Percentiles rank a stretch among this genome's conserved stretches.
Conservation (phyloP, 2,797 vertebrate species). For the Poecilia wingei region DNA sequence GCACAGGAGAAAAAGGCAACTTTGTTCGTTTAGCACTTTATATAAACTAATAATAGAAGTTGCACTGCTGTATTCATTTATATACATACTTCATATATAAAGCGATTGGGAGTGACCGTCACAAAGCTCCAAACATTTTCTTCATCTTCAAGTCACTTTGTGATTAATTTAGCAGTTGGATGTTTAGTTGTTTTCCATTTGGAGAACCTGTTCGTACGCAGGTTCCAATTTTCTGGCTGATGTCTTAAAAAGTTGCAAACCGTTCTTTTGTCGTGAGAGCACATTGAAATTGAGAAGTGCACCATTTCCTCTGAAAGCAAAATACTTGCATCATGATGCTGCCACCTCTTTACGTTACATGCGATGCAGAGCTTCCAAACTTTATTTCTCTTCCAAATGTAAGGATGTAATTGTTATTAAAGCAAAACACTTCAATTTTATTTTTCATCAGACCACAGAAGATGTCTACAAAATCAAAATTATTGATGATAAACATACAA, state of each 20-base stretch:
- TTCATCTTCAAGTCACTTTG: neutral
- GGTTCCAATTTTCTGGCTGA: neutral
- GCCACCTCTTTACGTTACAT: neutral
- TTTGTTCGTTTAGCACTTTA: conserved; percentile 8
- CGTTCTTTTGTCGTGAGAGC: neutral
- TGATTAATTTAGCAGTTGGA: neutral
- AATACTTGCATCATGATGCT: neutral
- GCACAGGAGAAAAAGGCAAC: conserved; percentile 13
- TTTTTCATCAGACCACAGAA: neutral
- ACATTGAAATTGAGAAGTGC: neutral
- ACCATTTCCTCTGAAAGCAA: neutral
- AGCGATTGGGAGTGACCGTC: neutral
- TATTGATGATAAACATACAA: neutral
- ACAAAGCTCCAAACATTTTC: neutral
- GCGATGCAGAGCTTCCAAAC: neutral
- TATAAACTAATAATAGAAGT: conserved; percentile 15
- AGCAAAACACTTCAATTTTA: neutral
- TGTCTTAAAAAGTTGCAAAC: neutral
- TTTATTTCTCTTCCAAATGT: neutral
- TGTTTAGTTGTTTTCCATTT: neutral
- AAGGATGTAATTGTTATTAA: neutral
- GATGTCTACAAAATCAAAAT: neutral
- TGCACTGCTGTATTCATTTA: neutral
- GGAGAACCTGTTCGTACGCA: neutral
- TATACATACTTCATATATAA: neutral